Conservation (phyloP, 2,113 vertebrate genomes). For the Numenius arquata region DNA sequence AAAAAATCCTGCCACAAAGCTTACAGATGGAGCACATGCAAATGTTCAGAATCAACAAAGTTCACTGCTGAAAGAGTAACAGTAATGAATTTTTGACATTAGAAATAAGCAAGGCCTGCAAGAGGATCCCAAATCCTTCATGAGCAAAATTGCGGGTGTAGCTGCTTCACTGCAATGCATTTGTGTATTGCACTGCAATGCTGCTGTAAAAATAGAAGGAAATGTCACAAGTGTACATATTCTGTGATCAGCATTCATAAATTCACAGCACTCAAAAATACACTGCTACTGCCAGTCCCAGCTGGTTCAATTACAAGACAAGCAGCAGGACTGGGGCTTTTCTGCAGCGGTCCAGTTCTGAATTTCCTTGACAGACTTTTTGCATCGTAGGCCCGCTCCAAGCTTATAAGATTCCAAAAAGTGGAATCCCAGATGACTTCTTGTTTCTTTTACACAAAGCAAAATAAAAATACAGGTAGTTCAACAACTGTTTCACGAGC, state of each 20-base stretch:
- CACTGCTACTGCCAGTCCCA: not conserved
- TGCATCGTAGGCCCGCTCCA: not conserved
- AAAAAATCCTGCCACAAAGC: not conserved
- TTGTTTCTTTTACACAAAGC: not conserved
- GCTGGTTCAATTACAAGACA: not conserved
- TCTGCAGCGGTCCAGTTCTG: not conserved
- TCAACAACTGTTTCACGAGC: not conserved
- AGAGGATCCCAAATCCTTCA: not conserved
- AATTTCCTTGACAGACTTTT: not conserved
- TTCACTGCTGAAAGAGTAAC: not conserved
- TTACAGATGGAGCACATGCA: not conserved
- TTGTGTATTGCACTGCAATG: no score
- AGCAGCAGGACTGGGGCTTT: not conserved
- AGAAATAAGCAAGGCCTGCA: not conserved
- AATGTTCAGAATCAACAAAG: not conserved
- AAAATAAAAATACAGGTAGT: not conserved
- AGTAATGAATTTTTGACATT: not conserved
- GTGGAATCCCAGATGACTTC: not conserved
- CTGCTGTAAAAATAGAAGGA: not conserved
- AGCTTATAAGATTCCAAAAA: not conserved
- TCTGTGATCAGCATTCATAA: not conserved
- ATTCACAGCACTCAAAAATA: not conserved
- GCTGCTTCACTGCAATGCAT: not conserved
- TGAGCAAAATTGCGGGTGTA: not conserved
- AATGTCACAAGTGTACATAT: not conserved